Conservation (phyloP, 2,888 invertebrate genomes). For the Trichopoda pennipes region DNA sequence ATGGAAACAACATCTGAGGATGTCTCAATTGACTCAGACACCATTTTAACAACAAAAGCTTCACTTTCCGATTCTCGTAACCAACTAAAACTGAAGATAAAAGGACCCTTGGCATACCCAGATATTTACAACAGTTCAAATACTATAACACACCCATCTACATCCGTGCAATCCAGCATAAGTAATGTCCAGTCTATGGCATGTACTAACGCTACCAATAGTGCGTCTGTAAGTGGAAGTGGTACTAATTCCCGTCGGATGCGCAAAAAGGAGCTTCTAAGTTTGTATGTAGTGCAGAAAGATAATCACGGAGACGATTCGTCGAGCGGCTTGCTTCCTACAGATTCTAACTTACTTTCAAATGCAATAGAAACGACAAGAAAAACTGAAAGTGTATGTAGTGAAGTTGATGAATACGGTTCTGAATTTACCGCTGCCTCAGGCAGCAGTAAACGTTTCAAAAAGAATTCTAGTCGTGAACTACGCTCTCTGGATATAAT, state of each 20-base stretch:
- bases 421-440: conserved; percentile 79
- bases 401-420: conserved; percentile 92
- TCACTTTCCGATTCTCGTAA: conserved; percentile 90
- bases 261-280: conserved; percentile 93
- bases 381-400: conserved; percentile 94
- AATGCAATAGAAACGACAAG: conserved; percentile 84
- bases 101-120: conserved; percentile 90
- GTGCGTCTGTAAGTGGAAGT: conserved; percentile 71
- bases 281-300: conserved; percentile 90
- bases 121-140: conserved; percentile 84
- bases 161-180: conserved; percentile 71
- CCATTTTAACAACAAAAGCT: conserved; percentile 85
- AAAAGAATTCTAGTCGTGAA: conserved; percentile 83
- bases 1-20: conserved; percentile 81
- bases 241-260: conserved; percentile 90
- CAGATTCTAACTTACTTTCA: conserved; percentile 78
- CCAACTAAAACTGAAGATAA: conserved; percentile 94
- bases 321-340: conserved; percentile 81
- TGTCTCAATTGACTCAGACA: conserved; percentile 81
- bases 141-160: conserved; percentile 68
- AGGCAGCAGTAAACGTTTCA: conserved; percentile 82
- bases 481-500: conserved; percentile 84
- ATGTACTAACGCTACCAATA: conserved; percentile 73
- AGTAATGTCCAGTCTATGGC: conserved; percentile 74
- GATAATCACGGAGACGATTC: conserved; percentile 93